Percentiles rank a stretch among this genome's conserved stretches.
Conservation (phyloP, 2,888 invertebrate genomes). For the Eupithecia subfuscata region DNA sequence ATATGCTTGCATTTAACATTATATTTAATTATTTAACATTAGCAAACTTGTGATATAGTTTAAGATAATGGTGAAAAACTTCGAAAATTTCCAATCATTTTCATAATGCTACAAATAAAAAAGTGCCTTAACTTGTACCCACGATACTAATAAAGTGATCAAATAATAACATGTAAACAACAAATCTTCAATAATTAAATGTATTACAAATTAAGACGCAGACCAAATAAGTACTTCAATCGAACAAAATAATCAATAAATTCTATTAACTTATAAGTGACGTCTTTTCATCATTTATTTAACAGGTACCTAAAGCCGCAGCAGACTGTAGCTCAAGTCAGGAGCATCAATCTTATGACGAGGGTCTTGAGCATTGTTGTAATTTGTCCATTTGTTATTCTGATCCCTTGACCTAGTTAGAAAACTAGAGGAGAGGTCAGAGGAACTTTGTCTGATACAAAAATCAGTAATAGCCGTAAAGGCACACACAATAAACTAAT, state of each 20-base stretch:
- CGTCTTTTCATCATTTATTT: constrained; percentile 12
- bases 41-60: constrained; percentile 30
- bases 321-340: background rate
- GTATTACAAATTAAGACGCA: constrained; percentile 1
- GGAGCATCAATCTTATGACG: background rate
- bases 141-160: background rate
- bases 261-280: constrained; percentile 15
- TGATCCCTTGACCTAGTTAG: background rate
- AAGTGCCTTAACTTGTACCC: background rate
- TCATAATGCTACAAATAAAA: background rate
- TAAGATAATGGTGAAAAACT: constrained; percentile 6
- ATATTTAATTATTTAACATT: constrained; percentile 13
- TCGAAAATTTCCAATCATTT: background rate
- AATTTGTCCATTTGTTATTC: background rate
- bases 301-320: background rate
- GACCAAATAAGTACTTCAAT: constrained; percentile 3
- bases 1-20: constrained; percentile 25
- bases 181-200: constrained; percentile 8
- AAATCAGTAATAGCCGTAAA: background rate
- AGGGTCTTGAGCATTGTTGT: background rate
- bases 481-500: background rate
- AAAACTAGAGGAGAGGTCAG: background rate
- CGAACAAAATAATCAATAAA: constrained; percentile 31
- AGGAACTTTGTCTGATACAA: background rate
- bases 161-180: background rate